phyloP scores from a whole-genome alignment of 2,113 vertebrate genomes.

The Enhydra lutris region DNA sequence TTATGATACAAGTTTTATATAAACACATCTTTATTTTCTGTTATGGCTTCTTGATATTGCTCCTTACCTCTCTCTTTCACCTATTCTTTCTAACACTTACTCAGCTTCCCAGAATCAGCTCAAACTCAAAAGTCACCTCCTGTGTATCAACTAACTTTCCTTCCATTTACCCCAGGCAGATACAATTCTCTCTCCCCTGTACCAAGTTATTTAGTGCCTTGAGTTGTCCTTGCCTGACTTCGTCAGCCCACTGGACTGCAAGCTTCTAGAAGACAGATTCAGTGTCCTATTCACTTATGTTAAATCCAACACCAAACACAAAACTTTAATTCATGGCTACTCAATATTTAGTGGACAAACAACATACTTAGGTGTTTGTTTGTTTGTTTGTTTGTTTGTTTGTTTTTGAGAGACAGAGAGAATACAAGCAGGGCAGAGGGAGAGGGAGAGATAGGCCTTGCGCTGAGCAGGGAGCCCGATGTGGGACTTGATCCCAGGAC shows the following conservation, averaged over 20 bases:
- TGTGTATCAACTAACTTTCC: not conserved
- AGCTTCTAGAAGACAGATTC: not conserved
- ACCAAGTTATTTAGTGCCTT: not conserved
- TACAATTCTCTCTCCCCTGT: not conserved
- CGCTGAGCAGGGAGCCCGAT: no score
- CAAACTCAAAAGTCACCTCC: not conserved
- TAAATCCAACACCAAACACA: not conserved
- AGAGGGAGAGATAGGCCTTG: not conserved
- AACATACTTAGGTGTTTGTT: not conserved
- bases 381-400: not conserved
- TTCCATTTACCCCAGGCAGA: not conserved
- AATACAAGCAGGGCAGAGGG: not conserved
- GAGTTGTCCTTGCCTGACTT: not conserved
- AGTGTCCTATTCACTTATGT: not conserved
- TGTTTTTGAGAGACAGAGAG: not conserved
- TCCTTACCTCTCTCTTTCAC: not conserved
- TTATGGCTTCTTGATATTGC: not conserved
- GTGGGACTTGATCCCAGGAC: no score
- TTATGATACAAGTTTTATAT: not conserved
- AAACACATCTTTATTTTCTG: not conserved
- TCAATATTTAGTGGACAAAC: not conserved
- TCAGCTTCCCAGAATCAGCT: conserved; percentile 30
- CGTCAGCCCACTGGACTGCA: not conserved
- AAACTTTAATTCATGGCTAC: not conserved
- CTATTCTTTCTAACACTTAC: conserved; percentile 23